Evolutionary conservation across 2,113 vertebrate genomes (phyloP).

Genomic region (Dromaius novaehollandiae): DNA sequence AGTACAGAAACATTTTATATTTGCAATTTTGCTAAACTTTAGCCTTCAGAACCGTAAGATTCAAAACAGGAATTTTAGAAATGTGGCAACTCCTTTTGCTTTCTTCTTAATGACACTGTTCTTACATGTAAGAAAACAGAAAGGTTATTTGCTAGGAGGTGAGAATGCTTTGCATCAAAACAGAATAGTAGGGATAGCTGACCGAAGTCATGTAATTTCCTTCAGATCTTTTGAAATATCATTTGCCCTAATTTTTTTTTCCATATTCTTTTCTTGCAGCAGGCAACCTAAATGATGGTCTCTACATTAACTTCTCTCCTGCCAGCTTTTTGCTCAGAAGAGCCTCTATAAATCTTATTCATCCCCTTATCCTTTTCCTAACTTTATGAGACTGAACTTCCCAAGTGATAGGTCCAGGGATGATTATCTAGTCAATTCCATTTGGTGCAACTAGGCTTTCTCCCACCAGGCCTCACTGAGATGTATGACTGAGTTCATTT

Average conservation of each 20-base stretch:
- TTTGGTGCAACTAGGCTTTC: not conserved
- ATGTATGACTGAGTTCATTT: not conserved
- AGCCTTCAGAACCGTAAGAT: not conserved
- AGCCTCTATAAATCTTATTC: not conserved
- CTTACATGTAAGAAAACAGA: not conserved
- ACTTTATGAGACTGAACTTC: not conserved
- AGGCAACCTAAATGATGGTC: not conserved
- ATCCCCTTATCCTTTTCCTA: not conserved
- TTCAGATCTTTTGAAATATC: not conserved
- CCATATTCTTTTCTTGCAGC: not conserved
- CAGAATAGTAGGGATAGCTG: not conserved
- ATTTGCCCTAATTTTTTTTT: not conserved
- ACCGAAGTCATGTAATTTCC: not conserved
- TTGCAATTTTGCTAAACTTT: not conserved
- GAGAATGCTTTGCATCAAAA: not conserved
- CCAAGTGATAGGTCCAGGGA: not conserved
- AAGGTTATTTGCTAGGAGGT: not conserved
- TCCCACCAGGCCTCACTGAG: not conserved
- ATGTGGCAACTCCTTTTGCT: not conserved
- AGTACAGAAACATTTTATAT: not conserved
- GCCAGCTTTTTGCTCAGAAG: not conserved
- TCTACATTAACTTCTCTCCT: not conserved
- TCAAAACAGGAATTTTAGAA: not conserved
- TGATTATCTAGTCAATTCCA: not conserved
- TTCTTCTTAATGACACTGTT: not conserved